Percentiles rank a stretch among this genome's conserved stretches.
Conservation (phyloP, 2,888 invertebrate species). For the Conus canariensis region DNA sequence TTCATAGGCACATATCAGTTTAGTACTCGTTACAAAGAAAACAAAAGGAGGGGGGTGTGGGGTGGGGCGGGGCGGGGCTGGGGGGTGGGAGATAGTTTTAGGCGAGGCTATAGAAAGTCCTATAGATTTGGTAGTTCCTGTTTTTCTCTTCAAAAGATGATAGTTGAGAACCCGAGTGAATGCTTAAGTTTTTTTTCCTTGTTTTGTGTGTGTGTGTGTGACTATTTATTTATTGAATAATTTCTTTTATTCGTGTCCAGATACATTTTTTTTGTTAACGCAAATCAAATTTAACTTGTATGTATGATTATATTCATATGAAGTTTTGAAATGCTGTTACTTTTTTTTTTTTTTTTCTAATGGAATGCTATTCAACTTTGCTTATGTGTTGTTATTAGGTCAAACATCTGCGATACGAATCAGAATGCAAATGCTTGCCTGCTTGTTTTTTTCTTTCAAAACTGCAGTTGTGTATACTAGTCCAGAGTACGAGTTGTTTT, state of each 20-base stretch:
- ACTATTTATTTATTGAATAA: not conserved
- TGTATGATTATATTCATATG: not conserved
- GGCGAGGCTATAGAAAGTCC: too few relatives aligned
- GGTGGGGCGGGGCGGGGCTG: too few relatives aligned
- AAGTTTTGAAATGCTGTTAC: not conserved
- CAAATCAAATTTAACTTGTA: too few relatives aligned
- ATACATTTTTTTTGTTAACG: too few relatives aligned
- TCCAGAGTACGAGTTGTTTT: not conserved
- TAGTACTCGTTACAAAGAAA: too few relatives aligned
- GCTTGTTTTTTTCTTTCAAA: not conserved
- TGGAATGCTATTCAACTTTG: not conserved
- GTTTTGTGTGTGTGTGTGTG: not conserved
- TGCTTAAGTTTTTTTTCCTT: not conserved
- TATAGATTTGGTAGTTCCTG: too few relatives aligned
- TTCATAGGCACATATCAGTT: too few relatives aligned
- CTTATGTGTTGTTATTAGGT: not conserved
- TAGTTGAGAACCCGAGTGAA: too few relatives aligned
- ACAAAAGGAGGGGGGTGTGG: too few relatives aligned
- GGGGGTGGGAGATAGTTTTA: too few relatives aligned
- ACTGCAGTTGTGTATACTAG: not conserved
- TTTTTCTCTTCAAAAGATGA: too few relatives aligned
- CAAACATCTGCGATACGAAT: not conserved
- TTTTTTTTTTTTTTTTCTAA: not conserved
- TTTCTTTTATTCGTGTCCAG: too few relatives aligned
- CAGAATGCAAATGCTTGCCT: slow-evolving; percentile 9